Evolutionary conservation across 2,797 vertebrate species (phyloP).

Genomic region (Sebastes taczanowskii): DNA sequence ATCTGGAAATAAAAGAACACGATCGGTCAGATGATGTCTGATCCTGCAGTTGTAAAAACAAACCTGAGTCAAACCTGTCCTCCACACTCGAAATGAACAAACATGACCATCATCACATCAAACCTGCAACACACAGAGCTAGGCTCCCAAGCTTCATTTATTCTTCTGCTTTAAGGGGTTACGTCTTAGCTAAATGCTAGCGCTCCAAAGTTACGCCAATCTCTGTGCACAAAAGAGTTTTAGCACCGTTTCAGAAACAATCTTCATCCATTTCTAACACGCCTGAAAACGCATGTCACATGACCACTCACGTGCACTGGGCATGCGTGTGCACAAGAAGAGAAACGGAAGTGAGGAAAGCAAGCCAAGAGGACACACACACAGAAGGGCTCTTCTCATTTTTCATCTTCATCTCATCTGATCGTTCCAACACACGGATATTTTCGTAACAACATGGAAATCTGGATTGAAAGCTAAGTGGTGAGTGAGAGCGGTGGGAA

Average conservation of each 20-base stretch:
- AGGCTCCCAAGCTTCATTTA: background rate
- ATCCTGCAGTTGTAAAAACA: background rate
- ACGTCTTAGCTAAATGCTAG: background rate
- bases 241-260: background rate
- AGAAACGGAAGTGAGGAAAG: too few species aligned
- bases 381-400: too few species aligned
- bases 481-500: too few species aligned
- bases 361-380: too few species aligned
- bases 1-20: background rate
- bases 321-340: too few species aligned
- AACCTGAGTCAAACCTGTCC: background rate
- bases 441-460: fast-evolving
- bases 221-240: background rate
- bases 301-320: background rate
- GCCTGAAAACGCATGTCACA: background rate
- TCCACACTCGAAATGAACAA: background rate
- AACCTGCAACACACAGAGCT: background rate
- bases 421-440: too few species aligned
- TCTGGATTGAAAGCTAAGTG: too few species aligned
- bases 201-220: background rate
- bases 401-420: too few species aligned
- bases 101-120: background rate
- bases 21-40: background rate
- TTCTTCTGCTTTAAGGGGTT: background rate
- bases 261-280: background rate